Conservation (phyloP, 1,140 invertebrate genomes). For the Euwallacea similis region DNA sequence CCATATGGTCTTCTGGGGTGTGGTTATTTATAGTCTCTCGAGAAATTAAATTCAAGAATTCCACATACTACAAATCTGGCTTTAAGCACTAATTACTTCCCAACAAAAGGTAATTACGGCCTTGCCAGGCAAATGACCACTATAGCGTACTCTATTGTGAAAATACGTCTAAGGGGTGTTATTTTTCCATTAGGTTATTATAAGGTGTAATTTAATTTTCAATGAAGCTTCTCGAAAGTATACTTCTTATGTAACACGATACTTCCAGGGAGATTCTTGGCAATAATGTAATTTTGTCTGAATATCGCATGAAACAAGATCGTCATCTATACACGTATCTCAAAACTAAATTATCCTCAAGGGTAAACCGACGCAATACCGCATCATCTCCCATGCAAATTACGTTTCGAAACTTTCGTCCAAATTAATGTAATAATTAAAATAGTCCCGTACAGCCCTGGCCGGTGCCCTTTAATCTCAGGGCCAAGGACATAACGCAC, state of each 20-base stretch:
- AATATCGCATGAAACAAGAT: no score
- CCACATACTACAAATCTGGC: no score
- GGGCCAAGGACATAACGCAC: conserved; percentile 23
- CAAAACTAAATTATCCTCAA: conserved; percentile 5
- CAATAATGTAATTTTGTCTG: no score
- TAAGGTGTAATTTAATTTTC: no score
- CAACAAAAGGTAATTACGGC: no score
- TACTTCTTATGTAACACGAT: neutral
- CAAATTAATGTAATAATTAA: conserved; percentile 25
- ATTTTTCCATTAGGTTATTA: no score
- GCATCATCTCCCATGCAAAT: conserved; percentile 17
- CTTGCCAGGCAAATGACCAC: no score
- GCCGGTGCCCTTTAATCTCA: conserved; percentile 22
- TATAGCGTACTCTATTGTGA: no score
- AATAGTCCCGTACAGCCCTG: conserved; percentile 10
- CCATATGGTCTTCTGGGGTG: conserved; percentile 4
- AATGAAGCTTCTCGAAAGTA: no score
- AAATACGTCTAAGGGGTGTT: no score
- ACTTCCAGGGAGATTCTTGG: neutral
- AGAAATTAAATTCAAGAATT: no score
- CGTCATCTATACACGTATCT: neutral
- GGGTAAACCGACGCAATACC: conserved; percentile 5
- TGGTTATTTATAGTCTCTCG: conserved; percentile 9
- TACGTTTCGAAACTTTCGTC: conserved; percentile 3
- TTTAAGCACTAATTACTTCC: no score